Evolutionary conservation across 2,888 invertebrate genomes (phyloP), one percentile per base, ranked within the genome.

Genomic region (Notocelia uddmanniana): DNA sequence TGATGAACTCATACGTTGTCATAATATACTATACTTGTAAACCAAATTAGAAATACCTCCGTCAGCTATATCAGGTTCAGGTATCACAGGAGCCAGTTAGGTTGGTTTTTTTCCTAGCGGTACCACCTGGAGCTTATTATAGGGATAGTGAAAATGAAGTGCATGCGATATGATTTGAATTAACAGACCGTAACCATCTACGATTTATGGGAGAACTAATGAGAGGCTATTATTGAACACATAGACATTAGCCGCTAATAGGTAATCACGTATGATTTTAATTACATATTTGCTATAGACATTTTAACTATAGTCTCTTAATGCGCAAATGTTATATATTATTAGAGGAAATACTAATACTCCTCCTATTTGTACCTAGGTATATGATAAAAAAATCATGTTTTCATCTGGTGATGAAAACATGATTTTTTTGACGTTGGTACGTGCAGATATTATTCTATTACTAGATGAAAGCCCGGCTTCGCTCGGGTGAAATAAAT

Each of bases 31-130:
- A 69, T 18, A n/a, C n/a, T 64, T 52, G 23, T 48, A 48, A 67
- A 73, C 73, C 69, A 71, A 37, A n/a, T 21, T 59, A 37, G n/a
- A 45, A 54, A 71, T 71, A 76, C 41, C 59, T 50, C 41, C 21
- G 31, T 10, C 10, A 21, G 18, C 58, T 59, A 37, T 19, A 23
- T 2, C 15, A 57, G 26, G 52, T 3, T 50, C 21, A 31, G 11
- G 8, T 34, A 68, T 18, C 6, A 48, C 50, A 26, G 37, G n/a
- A n/a, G n/a, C 23, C 37, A 6, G 3, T 8, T 67, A 60, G 15
- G 31, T 5, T 45, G 45, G 60, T 50, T 62, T 37, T n/a, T 9
- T 34, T 23, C 23, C 11, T 68, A 72, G 60, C 60, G 60, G 71
- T 50, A 62, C 19, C 21, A 54, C 15, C n/a, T 13, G 48, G 26